These are phyloP conservation scores for Cyanoliseus patagonus DNA, from an alignment of 2,113 vertebrate genomes.

Conservation along the genomic window DNA sequence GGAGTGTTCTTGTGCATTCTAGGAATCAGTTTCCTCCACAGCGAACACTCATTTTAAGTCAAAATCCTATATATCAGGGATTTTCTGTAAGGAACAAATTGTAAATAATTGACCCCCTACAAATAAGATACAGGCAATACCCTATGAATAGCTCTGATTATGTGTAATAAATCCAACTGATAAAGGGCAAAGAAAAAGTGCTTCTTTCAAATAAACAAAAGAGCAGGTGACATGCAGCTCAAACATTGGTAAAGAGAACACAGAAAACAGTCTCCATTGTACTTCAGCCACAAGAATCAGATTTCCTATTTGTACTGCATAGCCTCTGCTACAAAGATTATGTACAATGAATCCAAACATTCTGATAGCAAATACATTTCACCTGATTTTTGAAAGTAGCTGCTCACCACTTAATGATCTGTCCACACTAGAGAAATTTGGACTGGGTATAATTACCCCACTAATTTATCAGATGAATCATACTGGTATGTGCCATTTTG, in stretches of 20 bases:
- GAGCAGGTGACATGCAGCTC: neutral
- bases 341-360: neutral
- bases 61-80: neutral
- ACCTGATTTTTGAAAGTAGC: neutral
- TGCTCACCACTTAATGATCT: constrained; percentile 21
- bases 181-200: constrained; percentile 7
- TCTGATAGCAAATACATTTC: neutral
- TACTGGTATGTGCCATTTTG: neutral
- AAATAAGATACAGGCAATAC: neutral
- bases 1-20: neutral
- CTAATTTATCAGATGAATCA: constrained; percentile 56
- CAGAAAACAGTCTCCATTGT: neutral
- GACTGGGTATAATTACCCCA: constrained; percentile 11
- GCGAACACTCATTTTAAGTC: neutral
- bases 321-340: neutral
- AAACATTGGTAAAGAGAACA: neutral
- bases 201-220: neutral
- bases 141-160: neutral
- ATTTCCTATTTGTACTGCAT: neutral
- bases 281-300: neutral
- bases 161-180: neutral
- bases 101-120: neutral
- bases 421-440: constrained; percentile 29
- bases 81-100: neutral
- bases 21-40: neutral